A percentile compares a stretch with the other conserved stretches of the same genome.
These are phyloP conservation scores for Drosophila murphyi DNA, from an alignment of 1,140 invertebrate species.

Conservation along the genomic window DNA sequence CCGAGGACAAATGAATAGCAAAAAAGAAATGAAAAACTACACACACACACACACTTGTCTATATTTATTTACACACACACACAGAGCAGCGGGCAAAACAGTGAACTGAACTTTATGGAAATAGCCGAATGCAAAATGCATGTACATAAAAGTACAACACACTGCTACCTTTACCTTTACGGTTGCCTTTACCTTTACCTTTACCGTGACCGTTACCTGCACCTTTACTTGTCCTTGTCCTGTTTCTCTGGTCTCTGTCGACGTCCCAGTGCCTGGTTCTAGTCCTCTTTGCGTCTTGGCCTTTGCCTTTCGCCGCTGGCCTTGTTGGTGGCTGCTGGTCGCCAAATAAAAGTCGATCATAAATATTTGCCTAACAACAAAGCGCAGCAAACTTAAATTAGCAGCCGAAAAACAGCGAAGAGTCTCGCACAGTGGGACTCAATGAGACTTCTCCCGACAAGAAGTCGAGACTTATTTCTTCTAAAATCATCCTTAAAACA, in stretches of 20 bases:
- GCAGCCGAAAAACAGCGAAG: conserved; percentile 15
- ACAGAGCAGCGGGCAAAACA: conserved; percentile 11
- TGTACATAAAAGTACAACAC: conserved; percentile 22
- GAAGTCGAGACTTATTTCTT: too few species aligned
- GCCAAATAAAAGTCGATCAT: conserved; percentile 75
- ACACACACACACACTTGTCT: conserved; percentile 12
- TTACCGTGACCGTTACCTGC: not conserved
- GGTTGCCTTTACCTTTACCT: conserved; percentile 12
- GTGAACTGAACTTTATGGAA: conserved; percentile 63
- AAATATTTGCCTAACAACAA: conserved; percentile 74
- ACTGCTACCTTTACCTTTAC: conserved; percentile 4
- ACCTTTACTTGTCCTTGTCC: not conserved
- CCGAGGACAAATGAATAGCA: conserved; percentile 7
- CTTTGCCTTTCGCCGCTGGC: conserved; percentile 12
- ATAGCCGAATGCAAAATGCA: conserved; percentile 49
- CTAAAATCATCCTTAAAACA: too few species aligned
- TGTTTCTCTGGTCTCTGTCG: not conserved
- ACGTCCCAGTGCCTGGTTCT: not conserved
- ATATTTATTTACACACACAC: conserved; percentile 8
- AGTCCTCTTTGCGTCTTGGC: not conserved
- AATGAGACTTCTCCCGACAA: not conserved
- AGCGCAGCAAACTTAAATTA: conserved; percentile 78
- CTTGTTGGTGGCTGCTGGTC: conserved; percentile 21
- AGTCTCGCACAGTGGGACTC: conserved; percentile 11
- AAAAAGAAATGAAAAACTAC: not conserved